Conservation (phyloP, 53 echinoderm and acorn worm genomes). For the Henricia sp. region DNA sequence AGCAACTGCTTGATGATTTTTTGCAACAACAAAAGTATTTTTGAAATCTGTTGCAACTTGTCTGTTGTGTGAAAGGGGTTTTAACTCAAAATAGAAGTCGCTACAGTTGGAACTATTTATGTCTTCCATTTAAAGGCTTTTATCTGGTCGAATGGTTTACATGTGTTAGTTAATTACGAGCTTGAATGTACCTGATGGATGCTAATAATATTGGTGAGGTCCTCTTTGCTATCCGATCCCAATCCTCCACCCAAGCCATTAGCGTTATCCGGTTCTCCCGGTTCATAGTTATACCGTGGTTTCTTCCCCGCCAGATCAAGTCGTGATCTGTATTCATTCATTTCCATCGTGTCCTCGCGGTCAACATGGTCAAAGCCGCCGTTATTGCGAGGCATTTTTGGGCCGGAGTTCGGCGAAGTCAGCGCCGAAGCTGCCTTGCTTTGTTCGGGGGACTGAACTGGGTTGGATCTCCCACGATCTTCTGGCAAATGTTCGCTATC, state of each 20-base stretch:
- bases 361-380: slow-evolving; percentile 46
- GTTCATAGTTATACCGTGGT: slow-evolving; percentile 16
- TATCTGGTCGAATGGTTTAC: neutral
- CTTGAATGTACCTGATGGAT: slow-evolving; percentile 82
- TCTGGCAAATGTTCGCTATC: neutral
- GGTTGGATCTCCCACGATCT: neutral
- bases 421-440: neutral
- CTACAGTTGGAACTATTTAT: neutral
- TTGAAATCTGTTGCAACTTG: too few species aligned
- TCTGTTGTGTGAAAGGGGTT: too few species aligned
- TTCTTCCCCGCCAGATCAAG: neutral
- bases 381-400: slow-evolving; percentile 25
- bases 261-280: slow-evolving; percentile 18
- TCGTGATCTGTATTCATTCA: slow-evolving; percentile 24
- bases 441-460: neutral
- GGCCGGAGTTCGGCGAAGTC: slow-evolving; percentile 28
- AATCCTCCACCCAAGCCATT: slow-evolving; percentile 55
- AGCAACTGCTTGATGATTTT: neutral
- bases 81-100: too few species aligned
- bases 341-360: slow-evolving; percentile 55
- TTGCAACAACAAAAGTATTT: neutral
- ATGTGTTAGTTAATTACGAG: neutral
- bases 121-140: neutral
- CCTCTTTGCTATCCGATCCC: slow-evolving; percentile 82
- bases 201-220: slow-evolving; percentile 68